phyloP scores from a whole-genome alignment of 1,140 invertebrate genomes.

The Diachasma alloeum region DNA sequence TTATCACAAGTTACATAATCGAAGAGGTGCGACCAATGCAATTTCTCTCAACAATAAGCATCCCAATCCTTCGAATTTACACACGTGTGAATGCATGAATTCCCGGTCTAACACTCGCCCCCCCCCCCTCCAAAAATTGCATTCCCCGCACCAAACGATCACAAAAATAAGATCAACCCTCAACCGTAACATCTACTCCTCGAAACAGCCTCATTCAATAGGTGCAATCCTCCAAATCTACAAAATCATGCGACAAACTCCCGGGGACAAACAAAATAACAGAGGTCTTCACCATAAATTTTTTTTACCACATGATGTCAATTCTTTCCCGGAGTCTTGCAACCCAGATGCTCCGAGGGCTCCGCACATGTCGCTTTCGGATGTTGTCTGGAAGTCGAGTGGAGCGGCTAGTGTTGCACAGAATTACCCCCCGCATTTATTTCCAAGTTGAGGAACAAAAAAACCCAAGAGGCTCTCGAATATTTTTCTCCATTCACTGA shows the following conservation, averaged over 20 bases:
- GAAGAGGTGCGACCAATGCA: not conserved
- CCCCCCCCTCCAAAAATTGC: not conserved
- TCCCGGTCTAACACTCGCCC: too few relatives aligned
- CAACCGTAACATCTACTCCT: not conserved
- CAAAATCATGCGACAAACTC: not conserved
- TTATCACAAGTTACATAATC: not conserved
- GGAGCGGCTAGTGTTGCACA: not conserved
- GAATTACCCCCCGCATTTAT: not conserved
- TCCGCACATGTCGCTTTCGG: not conserved
- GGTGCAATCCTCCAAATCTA: not conserved
- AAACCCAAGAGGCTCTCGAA: not conserved
- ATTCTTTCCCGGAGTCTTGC: not conserved
- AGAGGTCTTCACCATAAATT: not conserved
- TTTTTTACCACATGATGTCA: constrained; percentile 2
- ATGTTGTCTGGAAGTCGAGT: not conserved
- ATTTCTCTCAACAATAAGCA: not conserved
- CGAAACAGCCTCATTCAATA: not conserved
- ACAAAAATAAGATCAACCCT: not conserved
- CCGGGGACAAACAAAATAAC: not conserved
- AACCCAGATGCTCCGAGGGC: not conserved
- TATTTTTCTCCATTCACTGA: not conserved
- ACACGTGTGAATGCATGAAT: not conserved
- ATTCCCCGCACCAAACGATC: too few relatives aligned
- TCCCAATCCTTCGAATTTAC: not conserved
- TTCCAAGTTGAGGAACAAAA: not conserved